Percentiles rank a stretch among this genome's conserved stretches.
Evolutionary conservation across 2,797 vertebrate species (phyloP).

Genomic region (Anniella stebbinsi): DNA sequence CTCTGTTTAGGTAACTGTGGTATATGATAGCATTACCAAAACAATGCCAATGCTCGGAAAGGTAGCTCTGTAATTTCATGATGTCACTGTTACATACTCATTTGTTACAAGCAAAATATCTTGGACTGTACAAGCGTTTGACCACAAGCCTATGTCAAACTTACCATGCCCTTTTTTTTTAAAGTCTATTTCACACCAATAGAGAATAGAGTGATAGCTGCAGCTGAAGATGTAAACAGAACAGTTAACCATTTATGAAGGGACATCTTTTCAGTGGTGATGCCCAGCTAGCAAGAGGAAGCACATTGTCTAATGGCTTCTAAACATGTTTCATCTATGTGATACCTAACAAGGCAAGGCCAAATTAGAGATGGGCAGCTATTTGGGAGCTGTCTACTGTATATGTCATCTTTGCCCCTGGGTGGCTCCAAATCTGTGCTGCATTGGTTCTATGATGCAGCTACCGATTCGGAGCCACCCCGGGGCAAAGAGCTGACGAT

Average conservation of each 20-base stretch:
- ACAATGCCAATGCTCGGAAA: background rate
- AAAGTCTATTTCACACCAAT: background rate
- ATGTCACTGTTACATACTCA: background rate
- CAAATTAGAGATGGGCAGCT: background rate
- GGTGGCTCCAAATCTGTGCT: no score
- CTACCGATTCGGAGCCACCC: no score
- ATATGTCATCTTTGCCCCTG: background rate
- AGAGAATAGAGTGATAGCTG: background rate
- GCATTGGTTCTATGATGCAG: no score
- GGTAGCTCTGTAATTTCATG: background rate
- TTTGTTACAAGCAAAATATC: background rate
- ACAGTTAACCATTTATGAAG: background rate
- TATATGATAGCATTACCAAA: background rate
- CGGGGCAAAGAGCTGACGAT: no score
- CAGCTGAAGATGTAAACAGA: background rate
- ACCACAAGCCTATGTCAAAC: background rate
- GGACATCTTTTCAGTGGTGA: background rate
- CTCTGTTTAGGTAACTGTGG: background rate
- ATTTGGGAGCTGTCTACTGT: no score
- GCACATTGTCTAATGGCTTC: background rate
- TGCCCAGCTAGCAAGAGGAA: background rate
- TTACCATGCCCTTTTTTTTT: background rate
- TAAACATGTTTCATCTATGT: background rate
- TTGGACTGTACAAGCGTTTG: background rate
- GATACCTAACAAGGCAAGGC: background rate